phyloP scores from a whole-genome alignment of 2,888 invertebrate species.

The Eledona agricola region DNA sequence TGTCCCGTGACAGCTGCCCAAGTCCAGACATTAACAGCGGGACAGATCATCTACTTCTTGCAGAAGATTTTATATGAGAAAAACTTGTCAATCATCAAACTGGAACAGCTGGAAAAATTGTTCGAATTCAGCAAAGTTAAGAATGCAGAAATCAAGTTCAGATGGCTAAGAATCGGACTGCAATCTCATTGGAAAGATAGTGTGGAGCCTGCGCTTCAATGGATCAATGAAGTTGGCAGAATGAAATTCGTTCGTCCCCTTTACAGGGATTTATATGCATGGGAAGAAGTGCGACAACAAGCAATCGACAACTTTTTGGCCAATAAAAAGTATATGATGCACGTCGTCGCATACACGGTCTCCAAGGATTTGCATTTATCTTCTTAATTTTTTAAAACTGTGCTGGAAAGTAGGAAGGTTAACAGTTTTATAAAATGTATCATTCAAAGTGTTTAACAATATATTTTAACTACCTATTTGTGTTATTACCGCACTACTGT shows the following conservation, averaged over 20 bases:
- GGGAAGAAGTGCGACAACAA: conserved; percentile 74
- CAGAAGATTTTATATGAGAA: conserved; percentile 70
- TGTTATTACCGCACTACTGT: conserved; percentile 64
- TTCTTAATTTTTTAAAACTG: conserved; percentile 40
- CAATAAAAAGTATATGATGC: conserved; percentile 83
- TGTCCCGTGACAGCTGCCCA: conserved; percentile 65
- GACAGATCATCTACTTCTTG: conserved; percentile 75
- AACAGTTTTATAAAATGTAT: neutral
- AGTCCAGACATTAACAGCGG: conserved; percentile 65
- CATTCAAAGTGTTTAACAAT: neutral
- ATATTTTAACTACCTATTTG: conserved; percentile 21
- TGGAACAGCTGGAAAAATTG: conserved; percentile 69
- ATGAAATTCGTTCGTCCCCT: conserved; percentile 93
- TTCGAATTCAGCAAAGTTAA: conserved; percentile 73
- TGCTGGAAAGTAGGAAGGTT: no score
- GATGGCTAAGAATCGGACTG: conserved; percentile 83
- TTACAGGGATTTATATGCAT: conserved; percentile 83
- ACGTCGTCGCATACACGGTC: conserved; percentile 76
- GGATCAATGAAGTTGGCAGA: conserved; percentile 85
- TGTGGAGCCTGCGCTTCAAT: conserved; percentile 74
- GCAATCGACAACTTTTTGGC: conserved; percentile 78
- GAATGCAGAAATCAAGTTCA: conserved; percentile 82
- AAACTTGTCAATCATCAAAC: conserved; percentile 65
- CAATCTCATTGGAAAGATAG: conserved; percentile 74
- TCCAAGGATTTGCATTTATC: conserved; percentile 77